Conservation (phyloP, 2,113 vertebrate genomes). For the Peucedramus taeniatus region DNA sequence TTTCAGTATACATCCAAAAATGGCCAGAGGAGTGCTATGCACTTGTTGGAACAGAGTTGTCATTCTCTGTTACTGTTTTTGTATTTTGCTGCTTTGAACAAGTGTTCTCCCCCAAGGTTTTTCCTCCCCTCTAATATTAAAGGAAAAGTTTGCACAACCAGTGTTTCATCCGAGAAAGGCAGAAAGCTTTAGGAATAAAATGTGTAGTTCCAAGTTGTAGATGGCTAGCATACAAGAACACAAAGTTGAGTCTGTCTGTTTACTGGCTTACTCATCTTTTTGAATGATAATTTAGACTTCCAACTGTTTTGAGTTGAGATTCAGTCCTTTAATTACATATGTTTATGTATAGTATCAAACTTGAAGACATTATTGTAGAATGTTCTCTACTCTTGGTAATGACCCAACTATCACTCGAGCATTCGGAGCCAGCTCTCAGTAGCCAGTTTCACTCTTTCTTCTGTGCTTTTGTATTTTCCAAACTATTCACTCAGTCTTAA, state of each 20-base stretch:
- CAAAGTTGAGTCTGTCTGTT: slow-evolving; percentile 58
- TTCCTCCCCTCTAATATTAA: neutral
- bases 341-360: slow-evolving; percentile 61
- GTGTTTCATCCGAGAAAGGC: neutral
- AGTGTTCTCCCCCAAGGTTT: neutral
- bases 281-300: slow-evolving; percentile 57
- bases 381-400: slow-evolving; percentile 55
- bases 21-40: neutral
- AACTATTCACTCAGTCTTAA: slow-evolving; percentile 22
- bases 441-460: slow-evolving; percentile 50
- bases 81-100: neutral
- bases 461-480: slow-evolving; percentile 57
- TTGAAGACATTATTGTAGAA: slow-evolving; percentile 60
- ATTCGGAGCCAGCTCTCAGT: slow-evolving; percentile 38
- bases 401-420: slow-evolving; percentile 53
- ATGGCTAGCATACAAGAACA: slow-evolving; percentile 53
- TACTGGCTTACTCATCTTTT: slow-evolving; percentile 57
- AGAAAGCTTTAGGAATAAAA: slow-evolving; percentile 37
- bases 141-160: neutral
- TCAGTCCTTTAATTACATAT: slow-evolving; percentile 52
- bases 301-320: slow-evolving; percentile 63
- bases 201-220: slow-evolving; percentile 32
- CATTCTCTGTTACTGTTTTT: neutral
- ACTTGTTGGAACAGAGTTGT: neutral
- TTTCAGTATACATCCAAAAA: neutral